Evolutionary conservation across 2,113 vertebrate genomes (phyloP).

Genomic region (Poeciliopsis retropinna): DNA sequence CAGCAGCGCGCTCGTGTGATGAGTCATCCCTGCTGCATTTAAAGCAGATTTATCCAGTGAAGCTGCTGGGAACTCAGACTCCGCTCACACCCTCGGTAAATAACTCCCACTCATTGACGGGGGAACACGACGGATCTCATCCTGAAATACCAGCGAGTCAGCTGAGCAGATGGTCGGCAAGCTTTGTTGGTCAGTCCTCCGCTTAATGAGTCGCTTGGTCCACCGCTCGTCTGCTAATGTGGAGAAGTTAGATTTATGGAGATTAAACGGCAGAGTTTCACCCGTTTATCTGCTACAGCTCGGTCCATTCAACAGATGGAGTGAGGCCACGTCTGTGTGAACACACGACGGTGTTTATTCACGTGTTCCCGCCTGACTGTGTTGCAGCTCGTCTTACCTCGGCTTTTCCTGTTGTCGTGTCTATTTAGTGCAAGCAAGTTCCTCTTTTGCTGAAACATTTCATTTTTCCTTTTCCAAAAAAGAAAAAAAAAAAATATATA

Average conservation of each 20-base stretch:
- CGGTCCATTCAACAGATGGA: not conserved
- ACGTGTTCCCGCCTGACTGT: not conserved
- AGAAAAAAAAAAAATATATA: too few relatives aligned
- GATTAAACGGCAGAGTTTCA: not conserved
- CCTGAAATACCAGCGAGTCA: constrained; percentile 13
- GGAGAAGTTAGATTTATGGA: not conserved
- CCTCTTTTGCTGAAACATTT: too few relatives aligned
- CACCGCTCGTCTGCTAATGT: not conserved
- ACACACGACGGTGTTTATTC: too few relatives aligned
- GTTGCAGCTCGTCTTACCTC: too few relatives aligned
- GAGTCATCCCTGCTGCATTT: constrained; percentile 58
- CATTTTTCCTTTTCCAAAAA: too few relatives aligned
- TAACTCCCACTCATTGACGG: constrained; percentile 1
- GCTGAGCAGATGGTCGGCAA: constrained; percentile 32
- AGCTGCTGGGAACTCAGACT: constrained; percentile 29
- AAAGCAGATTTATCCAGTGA: constrained; percentile 43
- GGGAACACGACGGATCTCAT: not conserved
- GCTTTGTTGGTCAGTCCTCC: constrained; percentile 17
- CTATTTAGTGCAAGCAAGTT: too few relatives aligned
- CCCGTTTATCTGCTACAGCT: not conserved
- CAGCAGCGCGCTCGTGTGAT: constrained; percentile 12
- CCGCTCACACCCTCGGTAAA: constrained; percentile 25
- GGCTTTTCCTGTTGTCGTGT: too few relatives aligned
- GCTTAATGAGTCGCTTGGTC: constrained; percentile 30
- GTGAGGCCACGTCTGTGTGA: not conserved